These are phyloP conservation scores for Odontocolon sp. DNA, from an alignment of 2,888 invertebrate genomes.

Conservation along the genomic window DNA sequence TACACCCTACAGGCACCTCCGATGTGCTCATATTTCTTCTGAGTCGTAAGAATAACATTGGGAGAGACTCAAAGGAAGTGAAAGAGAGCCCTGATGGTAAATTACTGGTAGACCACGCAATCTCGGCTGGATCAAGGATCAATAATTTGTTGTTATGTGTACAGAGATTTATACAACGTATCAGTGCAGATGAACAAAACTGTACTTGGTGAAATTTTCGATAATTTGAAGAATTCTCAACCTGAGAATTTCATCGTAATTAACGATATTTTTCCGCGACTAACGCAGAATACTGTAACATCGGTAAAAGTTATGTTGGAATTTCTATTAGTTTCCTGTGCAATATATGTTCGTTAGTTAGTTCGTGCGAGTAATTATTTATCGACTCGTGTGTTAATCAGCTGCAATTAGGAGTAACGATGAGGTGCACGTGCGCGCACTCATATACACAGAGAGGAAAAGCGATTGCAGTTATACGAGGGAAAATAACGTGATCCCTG, in stretches of 20 bases:
- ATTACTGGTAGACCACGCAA: slow-evolving; percentile 54
- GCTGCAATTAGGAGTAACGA: neutral
- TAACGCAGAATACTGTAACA: neutral
- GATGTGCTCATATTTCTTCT: slow-evolving; percentile 60
- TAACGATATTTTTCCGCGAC: too few relatives aligned
- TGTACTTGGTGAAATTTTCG: too few relatives aligned
- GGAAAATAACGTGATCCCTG: neutral
- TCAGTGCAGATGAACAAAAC: neutral
- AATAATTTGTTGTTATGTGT: slow-evolving; percentile 49
- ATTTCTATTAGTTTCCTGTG: neutral
- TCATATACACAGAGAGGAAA: too few relatives aligned
- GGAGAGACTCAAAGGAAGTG: slow-evolving; percentile 58
- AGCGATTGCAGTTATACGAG: neutral
- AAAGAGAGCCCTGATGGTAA: slow-evolving; percentile 55
- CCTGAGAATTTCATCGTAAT: too few relatives aligned
- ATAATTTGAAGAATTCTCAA: slow-evolving; percentile 18
- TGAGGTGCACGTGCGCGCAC: too few relatives aligned
- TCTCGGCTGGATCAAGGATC: slow-evolving; percentile 54
- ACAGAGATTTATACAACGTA: neutral
- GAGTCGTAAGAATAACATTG: too few relatives aligned
- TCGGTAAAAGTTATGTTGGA: neutral
- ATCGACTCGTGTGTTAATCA: neutral
- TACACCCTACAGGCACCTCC: slow-evolving; percentile 60
- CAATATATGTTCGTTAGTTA: neutral
- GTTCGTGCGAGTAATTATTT: neutral